Evolutionary conservation across 2,797 vertebrate genomes (phyloP).

Genomic region (Sebastes taczanowskii): DNA sequence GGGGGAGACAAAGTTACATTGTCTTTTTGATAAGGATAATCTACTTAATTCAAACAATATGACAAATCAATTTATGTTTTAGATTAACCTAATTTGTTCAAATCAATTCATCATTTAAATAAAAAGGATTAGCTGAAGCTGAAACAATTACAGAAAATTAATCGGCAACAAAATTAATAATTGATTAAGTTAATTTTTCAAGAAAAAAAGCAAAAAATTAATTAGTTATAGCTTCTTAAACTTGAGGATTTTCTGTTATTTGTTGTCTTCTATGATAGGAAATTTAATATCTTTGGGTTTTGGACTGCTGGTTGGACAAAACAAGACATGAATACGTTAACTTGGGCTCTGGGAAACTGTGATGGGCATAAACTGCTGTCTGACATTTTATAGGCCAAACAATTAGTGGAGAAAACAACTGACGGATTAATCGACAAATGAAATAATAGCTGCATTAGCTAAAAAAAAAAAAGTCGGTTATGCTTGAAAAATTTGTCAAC

Average conservation of each 20-base stretch:
- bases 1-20: background rate
- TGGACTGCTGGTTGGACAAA: background rate
- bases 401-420: background rate
- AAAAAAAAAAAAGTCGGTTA: background rate
- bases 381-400: background rate
- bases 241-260: background rate
- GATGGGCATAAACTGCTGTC: too few relatives aligned
- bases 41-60: background rate
- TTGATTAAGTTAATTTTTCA: background rate
- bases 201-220: background rate
- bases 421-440: background rate
- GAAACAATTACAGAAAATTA: background rate
- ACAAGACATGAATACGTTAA: background rate
- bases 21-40: background rate
- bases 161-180: background rate
- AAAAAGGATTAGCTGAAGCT: accelerated
- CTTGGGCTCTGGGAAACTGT: background rate
- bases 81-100: background rate
- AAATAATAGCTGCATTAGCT: background rate
- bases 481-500: background rate
- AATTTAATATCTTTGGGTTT: background rate
- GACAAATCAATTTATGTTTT: background rate
- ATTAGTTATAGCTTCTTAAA: background rate
- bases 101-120: background rate
- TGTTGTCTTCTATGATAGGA: background rate